Base-by-base conservation (phyloP, 1,140 invertebrate genomes). In the Cherax quadricarinatus region DNA sequence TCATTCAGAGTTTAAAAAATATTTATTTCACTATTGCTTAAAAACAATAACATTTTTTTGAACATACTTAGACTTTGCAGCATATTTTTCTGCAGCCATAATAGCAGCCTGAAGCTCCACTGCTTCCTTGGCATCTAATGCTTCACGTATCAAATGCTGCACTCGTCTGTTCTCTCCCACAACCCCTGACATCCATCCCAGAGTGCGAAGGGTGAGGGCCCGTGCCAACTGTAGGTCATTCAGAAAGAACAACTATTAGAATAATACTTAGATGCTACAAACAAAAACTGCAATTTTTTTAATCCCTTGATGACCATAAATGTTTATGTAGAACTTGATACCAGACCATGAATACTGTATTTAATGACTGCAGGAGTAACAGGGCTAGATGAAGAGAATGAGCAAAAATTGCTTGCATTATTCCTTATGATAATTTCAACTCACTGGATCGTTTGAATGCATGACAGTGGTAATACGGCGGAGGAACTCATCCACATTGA, bases 61-160 rank as follows among this genome's bases (percentile, higher is more conserved):
- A 9, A 86, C 89, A 51, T 41, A 91, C 89, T 91, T 91, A 12
- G 98, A 99, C 95, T 98, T 97, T 16, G 97, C 97, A 79, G 98
- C 98, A 96, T 99, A 99, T 95, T 97, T 97, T 93, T 97, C 97
- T 86, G 98, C 98, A 83, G 98, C 98, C 96, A 98, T 98, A 94
- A 99, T 98, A 24, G 98, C 98, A 78, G 98, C 98, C 95, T 99
- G 97, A 30, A 99, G 97, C 96, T 99, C 98, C 3, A 99, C 97
- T 91, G 97, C 97, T 95, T 99, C 98, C 95, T 99, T 97, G 53
- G 98, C 99, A 95, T 99, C 98, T 14, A 99, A 95, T 57, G 98
- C 98, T 93, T 97, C 96, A 70, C 98, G 95, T 86, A 99, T 99
- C 93, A 97, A 98, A 94, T 99, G 98, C 95, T 99, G 99, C 5